Percentiles rank a stretch among this genome's conserved stretches.
These are phyloP conservation scores for Portevinia maculata DNA, from an alignment of 2,888 invertebrate genomes.

Conservation along the genomic window DNA sequence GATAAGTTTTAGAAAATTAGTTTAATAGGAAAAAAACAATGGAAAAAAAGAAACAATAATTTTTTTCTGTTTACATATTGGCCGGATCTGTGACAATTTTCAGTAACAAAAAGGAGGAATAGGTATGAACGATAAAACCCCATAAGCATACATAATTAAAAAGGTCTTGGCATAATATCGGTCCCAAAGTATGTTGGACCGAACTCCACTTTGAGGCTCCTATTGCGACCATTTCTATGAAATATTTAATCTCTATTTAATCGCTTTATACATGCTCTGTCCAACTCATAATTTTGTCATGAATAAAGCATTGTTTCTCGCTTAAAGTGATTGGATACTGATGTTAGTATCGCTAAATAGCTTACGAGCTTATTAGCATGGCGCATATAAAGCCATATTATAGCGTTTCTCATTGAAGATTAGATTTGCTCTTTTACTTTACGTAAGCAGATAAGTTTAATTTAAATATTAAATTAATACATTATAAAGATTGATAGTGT, in stretches of 20 bases:
- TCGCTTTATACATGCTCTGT: constrained; percentile 19
- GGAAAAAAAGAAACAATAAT: constrained; percentile 21
- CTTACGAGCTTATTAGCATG: not conserved
- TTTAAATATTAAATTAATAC: too few relatives aligned
- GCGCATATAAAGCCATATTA: too few relatives aligned
- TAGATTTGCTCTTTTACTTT: too few relatives aligned
- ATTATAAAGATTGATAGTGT: too few relatives aligned
- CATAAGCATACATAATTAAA: constrained; percentile 17
- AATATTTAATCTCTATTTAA: constrained; percentile 55
- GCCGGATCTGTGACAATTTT: constrained; percentile 69
- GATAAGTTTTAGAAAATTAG: constrained; percentile 68
- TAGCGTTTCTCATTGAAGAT: too few relatives aligned
- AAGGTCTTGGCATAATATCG: constrained; percentile 11
- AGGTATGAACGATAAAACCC: constrained; percentile 17
- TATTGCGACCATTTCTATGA: constrained; percentile 65
- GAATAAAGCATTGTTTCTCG: not conserved
- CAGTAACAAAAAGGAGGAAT: constrained; percentile 33
- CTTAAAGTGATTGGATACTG: not conserved
- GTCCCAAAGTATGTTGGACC: constrained; percentile 27
- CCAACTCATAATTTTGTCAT: constrained; percentile 11
- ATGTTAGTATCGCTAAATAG: not conserved
- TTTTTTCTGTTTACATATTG: constrained; percentile 50
- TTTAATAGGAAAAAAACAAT: constrained; percentile 48
- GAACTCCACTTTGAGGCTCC: constrained; percentile 59
- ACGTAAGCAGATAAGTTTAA: too few relatives aligned